phyloP scores from a whole-genome alignment of 2,113 vertebrate genomes.

The Meleagris gallopavo region DNA sequence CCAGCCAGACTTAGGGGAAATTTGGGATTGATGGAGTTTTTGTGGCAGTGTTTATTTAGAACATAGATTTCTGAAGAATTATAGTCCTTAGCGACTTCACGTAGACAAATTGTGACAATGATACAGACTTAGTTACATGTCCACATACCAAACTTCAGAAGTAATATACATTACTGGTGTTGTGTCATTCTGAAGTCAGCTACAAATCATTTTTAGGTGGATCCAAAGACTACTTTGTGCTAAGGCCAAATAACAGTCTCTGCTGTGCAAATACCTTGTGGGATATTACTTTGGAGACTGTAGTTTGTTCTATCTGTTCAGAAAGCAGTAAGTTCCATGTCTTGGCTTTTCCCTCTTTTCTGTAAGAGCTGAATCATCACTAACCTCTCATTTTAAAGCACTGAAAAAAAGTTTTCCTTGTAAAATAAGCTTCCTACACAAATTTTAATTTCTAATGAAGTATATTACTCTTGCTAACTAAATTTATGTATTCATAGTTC shows the following conservation, averaged over 20 bases:
- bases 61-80: not conserved
- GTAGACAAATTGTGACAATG: not conserved
- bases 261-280: not conserved
- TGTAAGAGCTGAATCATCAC: not conserved
- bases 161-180: not conserved
- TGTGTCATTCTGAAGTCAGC: not conserved
- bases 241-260: not conserved
- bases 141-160: not conserved
- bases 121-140: accelerated
- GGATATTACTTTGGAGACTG: not conserved
- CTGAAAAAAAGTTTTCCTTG: not conserved
- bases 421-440: not conserved
- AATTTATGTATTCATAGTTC: not conserved
- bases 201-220: not conserved
- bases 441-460: not conserved
- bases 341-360: not conserved
- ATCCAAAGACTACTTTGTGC: not conserved
- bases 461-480: not conserved
- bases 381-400: not conserved
- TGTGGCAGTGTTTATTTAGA: not conserved
- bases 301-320: not conserved
- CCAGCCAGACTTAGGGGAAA: not conserved
- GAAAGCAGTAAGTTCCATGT: not conserved
- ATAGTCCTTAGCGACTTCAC: not conserved
- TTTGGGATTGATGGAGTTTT: not conserved